Evolutionary conservation across 2,113 vertebrate genomes (phyloP), one percentile per base, ranked within the genome.

Genomic region (Electrona antarctica): DNA sequence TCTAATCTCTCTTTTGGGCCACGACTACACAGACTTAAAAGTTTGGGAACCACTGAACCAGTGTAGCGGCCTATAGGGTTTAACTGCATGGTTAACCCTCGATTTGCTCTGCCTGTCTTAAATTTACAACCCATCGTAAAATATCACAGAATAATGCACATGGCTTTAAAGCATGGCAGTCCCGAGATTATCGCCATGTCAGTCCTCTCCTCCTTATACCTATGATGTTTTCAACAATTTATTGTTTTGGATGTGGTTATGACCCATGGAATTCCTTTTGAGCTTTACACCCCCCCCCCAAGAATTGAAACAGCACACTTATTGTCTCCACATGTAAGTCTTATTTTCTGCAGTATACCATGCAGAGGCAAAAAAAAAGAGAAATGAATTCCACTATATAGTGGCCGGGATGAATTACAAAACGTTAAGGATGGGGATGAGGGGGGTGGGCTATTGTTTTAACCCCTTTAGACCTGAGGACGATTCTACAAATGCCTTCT

Each of bases 261-360:
- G 81, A 64, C n/a, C 52, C 55, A 0, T 60, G 29, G 60, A 76
- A 82, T 82, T 71, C 69, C 54, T 48, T 58, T 51, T 58, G 76
- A 79, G 33, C 33, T 41, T 6, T 41, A 41, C 3, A 3, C 51
- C 72, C 65, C 67, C 74, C 74, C 45, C 60, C 74, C 33, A 56
- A 66, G 68, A 71, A 29, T 65, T 79, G 71, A 45, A 28, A 60
- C 2, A 80, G 11, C 61, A 65, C 46, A n/a, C 21, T 74, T 77
- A 81, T 79, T 64, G 59, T 76, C 69, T 81, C 78, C 78, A 87
- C 50, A 78, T 88, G 76, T 58, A 7, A 21, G 48, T 29, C 21
- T 51, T 21, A 58, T 58, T 2, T 10, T 8, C 56, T 58, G 14
- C 15, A 21, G 14, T 21, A 58, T 8, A 13, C 50, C 12, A 58